Evolutionary conservation across 2,113 vertebrate species (phyloP).

Genomic region (Eidolon helvum): DNA sequence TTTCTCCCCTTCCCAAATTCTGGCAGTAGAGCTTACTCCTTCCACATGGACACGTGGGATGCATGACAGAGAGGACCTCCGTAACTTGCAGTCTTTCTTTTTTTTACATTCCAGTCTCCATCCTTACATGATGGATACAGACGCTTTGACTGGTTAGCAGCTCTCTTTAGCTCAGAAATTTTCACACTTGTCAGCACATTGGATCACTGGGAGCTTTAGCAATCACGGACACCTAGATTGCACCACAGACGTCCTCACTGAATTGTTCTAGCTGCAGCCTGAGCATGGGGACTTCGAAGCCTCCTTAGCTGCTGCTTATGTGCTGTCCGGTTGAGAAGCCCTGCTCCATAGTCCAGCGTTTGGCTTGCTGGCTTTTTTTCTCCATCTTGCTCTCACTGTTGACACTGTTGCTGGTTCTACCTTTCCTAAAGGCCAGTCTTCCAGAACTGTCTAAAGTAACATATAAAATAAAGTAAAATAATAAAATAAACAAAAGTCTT

Average conservation of each 20-base stretch:
- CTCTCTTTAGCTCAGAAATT: neutral
- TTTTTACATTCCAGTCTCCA: no score
- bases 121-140: neutral
- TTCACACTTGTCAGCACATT: neutral
- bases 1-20: neutral
- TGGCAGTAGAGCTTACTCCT: neutral
- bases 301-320: neutral
- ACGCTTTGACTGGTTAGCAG: neutral
- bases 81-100: neutral
- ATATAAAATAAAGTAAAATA: neutral
- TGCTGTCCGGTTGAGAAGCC: no score
- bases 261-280: neutral
- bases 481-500: neutral
- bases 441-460: neutral
- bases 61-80: neutral
- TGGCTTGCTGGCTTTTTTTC: neutral
- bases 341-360: neutral
- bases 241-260: neutral
- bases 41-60: neutral
- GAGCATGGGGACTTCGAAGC: neutral
- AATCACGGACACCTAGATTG: neutral
- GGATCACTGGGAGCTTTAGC: neutral
- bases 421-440: neutral
- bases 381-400: neutral
- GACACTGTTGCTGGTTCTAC: neutral